Evolutionary conservation across 1,140 invertebrate genomes (phyloP).

Genomic region (Lasaia peninsularis): DNA sequence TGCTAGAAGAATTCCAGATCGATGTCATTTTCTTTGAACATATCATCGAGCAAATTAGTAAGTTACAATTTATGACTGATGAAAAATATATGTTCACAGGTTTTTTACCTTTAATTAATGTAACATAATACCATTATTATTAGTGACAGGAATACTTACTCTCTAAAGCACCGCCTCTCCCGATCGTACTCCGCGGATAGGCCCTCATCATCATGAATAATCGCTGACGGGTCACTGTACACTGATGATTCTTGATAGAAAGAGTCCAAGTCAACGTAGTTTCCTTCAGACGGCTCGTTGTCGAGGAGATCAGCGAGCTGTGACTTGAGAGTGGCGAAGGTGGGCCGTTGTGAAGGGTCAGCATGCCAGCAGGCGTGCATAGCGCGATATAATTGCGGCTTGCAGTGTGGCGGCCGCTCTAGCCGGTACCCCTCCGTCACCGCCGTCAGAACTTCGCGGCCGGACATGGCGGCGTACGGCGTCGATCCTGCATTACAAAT

Average conservation of each 20-base stretch:
- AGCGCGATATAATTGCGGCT: constrained; percentile 85
- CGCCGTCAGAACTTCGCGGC: constrained; percentile 85
- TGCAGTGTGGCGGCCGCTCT: constrained; percentile 86
- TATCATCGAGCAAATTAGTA: no score
- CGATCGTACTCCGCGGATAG: constrained; percentile 68
- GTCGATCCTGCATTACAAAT: constrained; percentile 81
- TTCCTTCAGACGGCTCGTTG: constrained; percentile 82
- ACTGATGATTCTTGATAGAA: constrained; percentile 84
- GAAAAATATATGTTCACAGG: no score
- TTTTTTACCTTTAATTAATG: no score
- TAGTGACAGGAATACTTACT: constrained; percentile 49
- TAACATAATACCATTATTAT: not conserved
- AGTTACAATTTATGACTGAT: no score
- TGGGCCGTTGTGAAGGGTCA: constrained; percentile 84
- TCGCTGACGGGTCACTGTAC: constrained; percentile 74
- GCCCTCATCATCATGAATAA: constrained; percentile 71
- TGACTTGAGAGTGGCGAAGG: constrained; percentile 83
- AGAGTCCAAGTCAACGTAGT: constrained; percentile 88
- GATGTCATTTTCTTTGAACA: no score
- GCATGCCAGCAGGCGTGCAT: constrained; percentile 87
- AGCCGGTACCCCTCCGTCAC: constrained; percentile 86
- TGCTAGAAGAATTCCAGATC: no score
- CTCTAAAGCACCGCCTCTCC: constrained; percentile 62
- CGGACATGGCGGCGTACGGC: constrained; percentile 88
- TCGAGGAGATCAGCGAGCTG: constrained; percentile 84